Base-by-base conservation (phyloP, 2,888 invertebrate species). In the Dicroscelio sp. region DNA sequence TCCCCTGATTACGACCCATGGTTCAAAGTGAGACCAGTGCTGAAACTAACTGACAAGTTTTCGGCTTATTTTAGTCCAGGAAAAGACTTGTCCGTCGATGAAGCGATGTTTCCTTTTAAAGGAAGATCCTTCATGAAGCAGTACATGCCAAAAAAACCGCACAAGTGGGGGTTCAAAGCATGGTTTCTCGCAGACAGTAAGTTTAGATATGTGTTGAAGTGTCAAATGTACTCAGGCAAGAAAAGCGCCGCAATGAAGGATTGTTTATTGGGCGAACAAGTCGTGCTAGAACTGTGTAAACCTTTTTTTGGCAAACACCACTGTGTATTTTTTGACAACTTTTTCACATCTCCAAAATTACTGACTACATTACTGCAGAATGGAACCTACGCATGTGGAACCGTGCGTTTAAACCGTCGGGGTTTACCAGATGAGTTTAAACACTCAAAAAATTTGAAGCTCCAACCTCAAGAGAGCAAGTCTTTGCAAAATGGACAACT, bases 261-360 rank as follows among this genome's bases (percentile, higher is more conserved):
- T 63, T 38, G 23, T 20, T 33, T 79, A 14, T 31, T 79, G 31
- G 65, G 79, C 3, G 79, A 83, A 33, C 84, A 88, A 83, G 78
- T 88, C 17, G 84, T 83, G 12, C 23, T 89, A 0, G 10, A 75
- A 17, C 35, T 89, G 25, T 38, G 85, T 25, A 67, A 85, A 63
- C 88, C 88, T 1, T 89, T 67, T 27, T 84, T 65, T 27, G 27
- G 52, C 79, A 17, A 17, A n/a, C 52, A 60, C 30, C 79, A 89
- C 25, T 35, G 48, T n/a, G 30, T 85, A 14, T 89, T 76, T 38
- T 85, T 85, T n/a, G 80, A 89, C 52, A 89, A 89, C 33, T 89
- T 89, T 48, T 85, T 65, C 60, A 80, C 88, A 27, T 67, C 65
- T 43, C 17, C 69, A 33, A 55, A 80, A 31, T 33, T 80, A 23